A percentile compares a stretch with the other conserved stretches of the same genome.
phyloP scores from a whole-genome alignment of 2,888 invertebrate genomes.

The Melinopterus prodromus region DNA sequence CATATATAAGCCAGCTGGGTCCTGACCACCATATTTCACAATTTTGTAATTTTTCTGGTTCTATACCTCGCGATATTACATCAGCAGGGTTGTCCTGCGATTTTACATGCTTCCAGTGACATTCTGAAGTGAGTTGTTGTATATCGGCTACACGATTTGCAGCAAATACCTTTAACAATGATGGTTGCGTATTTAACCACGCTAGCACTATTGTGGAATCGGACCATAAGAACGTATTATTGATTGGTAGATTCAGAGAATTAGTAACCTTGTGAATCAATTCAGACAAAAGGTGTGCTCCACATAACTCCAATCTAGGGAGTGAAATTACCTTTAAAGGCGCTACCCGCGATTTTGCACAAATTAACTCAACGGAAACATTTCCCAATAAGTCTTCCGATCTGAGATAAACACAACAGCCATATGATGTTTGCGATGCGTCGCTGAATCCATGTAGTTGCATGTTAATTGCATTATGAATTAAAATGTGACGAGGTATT shows the following conservation, averaged over 20 bases:
- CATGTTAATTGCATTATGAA: constrained; percentile 11
- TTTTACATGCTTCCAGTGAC: background rate
- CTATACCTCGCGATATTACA: background rate
- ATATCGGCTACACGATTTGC: background rate
- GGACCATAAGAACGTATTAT: background rate
- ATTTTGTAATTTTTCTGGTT: background rate
- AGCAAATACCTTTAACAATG: background rate
- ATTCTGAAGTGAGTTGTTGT: background rate
- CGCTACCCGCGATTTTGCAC: constrained; percentile 28
- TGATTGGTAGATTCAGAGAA: background rate
- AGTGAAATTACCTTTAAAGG: background rate
- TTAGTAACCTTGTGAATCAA: background rate
- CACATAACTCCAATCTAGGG: background rate
- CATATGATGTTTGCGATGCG: constrained; percentile 38
- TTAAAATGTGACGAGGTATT: constrained; percentile 25
- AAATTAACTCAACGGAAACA: constrained; percentile 23
- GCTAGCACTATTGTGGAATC: background rate
- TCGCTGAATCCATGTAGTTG: constrained; percentile 41
- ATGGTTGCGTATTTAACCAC: background rate
- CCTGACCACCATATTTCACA: background rate
- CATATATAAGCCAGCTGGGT: background rate
- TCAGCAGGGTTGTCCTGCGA: background rate
- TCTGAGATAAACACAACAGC: constrained; percentile 36
- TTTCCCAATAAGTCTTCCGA: constrained; percentile 26
- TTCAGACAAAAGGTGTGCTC: background rate